Evolutionary conservation across 2,888 invertebrate genomes (phyloP), one percentile per base, ranked within the genome.

Genomic region (Pachydiplax longipennis): DNA sequence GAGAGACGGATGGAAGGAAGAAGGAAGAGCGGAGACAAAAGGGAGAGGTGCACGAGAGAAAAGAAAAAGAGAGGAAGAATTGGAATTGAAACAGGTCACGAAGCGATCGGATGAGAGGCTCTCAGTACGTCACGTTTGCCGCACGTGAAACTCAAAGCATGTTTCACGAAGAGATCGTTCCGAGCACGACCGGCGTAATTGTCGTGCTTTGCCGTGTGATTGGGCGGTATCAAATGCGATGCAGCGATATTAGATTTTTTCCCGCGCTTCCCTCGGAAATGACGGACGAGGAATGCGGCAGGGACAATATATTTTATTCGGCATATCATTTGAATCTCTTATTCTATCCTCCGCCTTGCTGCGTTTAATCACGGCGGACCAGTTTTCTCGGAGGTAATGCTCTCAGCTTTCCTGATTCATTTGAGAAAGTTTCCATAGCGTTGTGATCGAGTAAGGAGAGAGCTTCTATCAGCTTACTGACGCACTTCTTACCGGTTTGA

Each of bases 1-100:
- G 44, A 44, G 44, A 44, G 44, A 37, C 37, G 37, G 37, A 37
- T 2, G 8, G 44, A 44, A 44, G 4, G 5, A 5, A 37, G 37
- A 2, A 37, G 44, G 44, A 44, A 44, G 44, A 44, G 4, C 44
- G 44, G 44, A 44, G 44, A 44, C 44, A 44, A 44, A 44, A 31
- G 13, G 31, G 73, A 73, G 73, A 25, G 25, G 6, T n/a, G 25
- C 15, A 73, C 12, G 73, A 73, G 25, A 73, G 31, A 25, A 73
- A 31, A 73, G 25, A 22, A 73, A n/a, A 22, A 58, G 35, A 12
- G 81, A 44, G 40, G 18, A 37, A 81, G 83, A 58, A 83, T 35
- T 83, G 58, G 83, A n/a, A 83, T 83, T 31, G 83, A 58, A 83
- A 48, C 83, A 83, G 83, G 83, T 83, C 83, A 83, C 83, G 83